Evolutionary conservation across 2,888 invertebrate species (phyloP), one percentile per base, ranked within the genome.

Genomic region (Synanthedon vespiformis): DNA sequence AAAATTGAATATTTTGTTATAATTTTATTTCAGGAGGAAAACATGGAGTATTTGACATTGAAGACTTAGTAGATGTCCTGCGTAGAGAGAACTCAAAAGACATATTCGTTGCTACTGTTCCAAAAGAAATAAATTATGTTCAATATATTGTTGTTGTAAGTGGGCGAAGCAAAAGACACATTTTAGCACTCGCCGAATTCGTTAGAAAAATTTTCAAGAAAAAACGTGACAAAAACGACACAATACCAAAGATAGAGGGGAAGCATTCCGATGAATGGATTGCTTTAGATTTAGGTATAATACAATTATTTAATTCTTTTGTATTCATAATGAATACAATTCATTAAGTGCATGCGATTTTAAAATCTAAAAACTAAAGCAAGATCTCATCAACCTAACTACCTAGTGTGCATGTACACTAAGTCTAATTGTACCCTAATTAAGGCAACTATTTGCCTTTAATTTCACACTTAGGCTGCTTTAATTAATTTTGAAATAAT

Each of bases 41-140:
- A 56, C 89, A 76, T 59, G 97, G 97, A 40, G 97, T 97, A 0
- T 97, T 92, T 81, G 97, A 98, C 64, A 89, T 97, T 49, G 93
- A 95, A 70, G 95, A 97, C 59, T 77, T 98, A 50, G 91, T 97
- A 0, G 89, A 91, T 14, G 79, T 96, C 22, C 78, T 98, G 34
- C 88, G 89, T 59, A 89, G 90, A 66, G 95, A 97, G 74, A 95
- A 94, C 70, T 93, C 92, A 0, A 87, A 88, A 67, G 90, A 97
- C 68, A 90, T 97, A 59, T 95, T 95, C 83, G 95, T 95, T 1
- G 93, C 93, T 40, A 75, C 89, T 48, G 90, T 97, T 1, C 94
- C 97, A 0, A 73, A 87, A 53, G 90, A 93, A 50, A 80, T 93
- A 8, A 91, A 92, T 57, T 97, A 96, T 83, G 94, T 95, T 12